Conservation (phyloP, 2,797 vertebrate species). For the Pipistrellus pygmaeus region DNA sequence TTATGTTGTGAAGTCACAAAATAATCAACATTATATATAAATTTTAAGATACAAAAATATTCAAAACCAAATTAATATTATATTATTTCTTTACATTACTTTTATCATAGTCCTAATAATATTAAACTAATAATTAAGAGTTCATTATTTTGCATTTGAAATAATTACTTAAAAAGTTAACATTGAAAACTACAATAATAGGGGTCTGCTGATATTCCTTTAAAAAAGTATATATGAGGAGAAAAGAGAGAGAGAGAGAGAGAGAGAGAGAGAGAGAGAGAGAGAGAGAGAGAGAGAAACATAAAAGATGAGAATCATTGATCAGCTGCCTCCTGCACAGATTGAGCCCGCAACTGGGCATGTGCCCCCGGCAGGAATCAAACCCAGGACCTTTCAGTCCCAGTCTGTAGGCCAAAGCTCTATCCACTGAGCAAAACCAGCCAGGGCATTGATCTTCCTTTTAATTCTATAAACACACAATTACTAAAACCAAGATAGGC, state of each 20-base stretch:
- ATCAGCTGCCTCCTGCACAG: too few species aligned
- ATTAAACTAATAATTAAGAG: conserved; percentile 52
- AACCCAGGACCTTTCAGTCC: too few species aligned
- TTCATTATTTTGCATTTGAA: conserved; percentile 38
- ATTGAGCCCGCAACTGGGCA: too few species aligned
- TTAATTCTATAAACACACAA: conserved; percentile 22
- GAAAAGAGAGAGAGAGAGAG: too few species aligned
- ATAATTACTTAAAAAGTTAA: conserved; percentile 58
- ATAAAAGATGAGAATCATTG: too few species aligned
- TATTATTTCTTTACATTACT: not conserved
- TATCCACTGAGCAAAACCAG: too few species aligned
- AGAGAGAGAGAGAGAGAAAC: too few species aligned
- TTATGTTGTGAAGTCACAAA: not conserved
- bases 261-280: too few species aligned
- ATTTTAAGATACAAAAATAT: conserved; percentile 37
- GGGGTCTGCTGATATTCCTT: not conserved
- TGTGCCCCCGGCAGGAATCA: too few species aligned
- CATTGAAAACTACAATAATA: conserved; percentile 46
- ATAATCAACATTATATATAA: not conserved
- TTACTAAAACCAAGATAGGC: not conserved
- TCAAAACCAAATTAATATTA: conserved; percentile 13
- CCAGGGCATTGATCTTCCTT: not conserved
- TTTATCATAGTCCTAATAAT: conserved; percentile 27
- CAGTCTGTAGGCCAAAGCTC: too few species aligned
- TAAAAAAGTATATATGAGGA: too few species aligned